Conservation (phyloP, 2,113 vertebrate genomes). For the Entomyzon cyanotis region DNA sequence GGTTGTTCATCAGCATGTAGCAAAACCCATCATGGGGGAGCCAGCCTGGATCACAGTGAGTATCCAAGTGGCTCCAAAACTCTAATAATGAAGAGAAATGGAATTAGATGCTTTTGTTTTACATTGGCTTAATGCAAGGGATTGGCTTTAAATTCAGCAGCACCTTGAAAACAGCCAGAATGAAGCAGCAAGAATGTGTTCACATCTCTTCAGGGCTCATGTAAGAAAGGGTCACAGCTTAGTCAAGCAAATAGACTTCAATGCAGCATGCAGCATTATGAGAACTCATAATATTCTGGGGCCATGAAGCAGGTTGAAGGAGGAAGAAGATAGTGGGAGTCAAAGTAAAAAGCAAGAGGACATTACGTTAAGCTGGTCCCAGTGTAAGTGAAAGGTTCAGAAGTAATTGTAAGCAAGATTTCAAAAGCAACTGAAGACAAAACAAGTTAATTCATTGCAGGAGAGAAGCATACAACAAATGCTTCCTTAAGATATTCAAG, state of each 20-base stretch:
- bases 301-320: not conserved
- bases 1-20: conserved; percentile 74
- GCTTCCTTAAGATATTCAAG: not conserved
- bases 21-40: conserved; percentile 85
- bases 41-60: conserved; percentile 81
- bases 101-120: not conserved
- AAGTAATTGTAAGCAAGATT: not conserved
- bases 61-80: conserved; percentile 76
- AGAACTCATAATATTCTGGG: not conserved
- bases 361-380: not conserved
- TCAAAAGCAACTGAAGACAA: not conserved
- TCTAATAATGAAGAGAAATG: conserved; percentile 64
- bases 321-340: not conserved
- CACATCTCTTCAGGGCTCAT: not conserved
- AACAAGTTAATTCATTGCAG: not conserved
- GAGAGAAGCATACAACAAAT: not conserved
- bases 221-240: not conserved
- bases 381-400: not conserved
- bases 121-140: not conserved
- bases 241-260: not conserved
- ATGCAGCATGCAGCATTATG: not conserved
- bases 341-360: not conserved
- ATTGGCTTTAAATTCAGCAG: not conserved
- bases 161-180: not conserved
- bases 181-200: not conserved